Percentiles rank a stretch among this genome's conserved stretches.
Conservation (phyloP, 2,113 vertebrate species). For the Eulacestoma nigropectus region DNA sequence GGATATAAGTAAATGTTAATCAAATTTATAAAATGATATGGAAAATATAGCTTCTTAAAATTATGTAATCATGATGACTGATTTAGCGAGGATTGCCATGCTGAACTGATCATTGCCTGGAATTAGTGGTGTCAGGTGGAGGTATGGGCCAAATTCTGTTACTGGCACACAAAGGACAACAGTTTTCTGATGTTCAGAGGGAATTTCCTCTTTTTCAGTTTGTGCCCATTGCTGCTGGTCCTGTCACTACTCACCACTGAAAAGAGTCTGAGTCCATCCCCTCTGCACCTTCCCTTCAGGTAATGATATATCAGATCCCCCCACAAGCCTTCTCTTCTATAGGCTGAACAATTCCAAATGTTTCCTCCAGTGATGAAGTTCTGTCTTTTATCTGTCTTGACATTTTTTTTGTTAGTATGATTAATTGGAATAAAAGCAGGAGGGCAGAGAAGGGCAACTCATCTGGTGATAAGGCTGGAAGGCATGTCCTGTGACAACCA, state of each 20-base stretch:
- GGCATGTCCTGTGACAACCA: neutral
- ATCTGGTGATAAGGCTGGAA: neutral
- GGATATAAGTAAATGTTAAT: neutral
- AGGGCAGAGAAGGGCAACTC: neutral
- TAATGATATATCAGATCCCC: neutral
- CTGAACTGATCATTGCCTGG: neutral
- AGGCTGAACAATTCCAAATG: neutral
- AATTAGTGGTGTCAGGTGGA: neutral
- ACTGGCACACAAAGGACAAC: neutral
- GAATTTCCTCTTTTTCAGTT: neutral
- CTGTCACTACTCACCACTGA: neutral
- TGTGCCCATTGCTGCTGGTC: neutral
- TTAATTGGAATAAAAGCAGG: neutral
- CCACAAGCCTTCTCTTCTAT: neutral
- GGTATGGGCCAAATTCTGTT: neutral
- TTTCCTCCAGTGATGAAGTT: neutral
- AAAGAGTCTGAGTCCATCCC: neutral
- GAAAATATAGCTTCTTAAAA: neutral
- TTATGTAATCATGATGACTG: neutral
- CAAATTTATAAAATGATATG: neutral
- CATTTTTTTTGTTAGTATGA: neutral
- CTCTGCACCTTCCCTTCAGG: neutral
- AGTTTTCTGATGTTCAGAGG: neutral
- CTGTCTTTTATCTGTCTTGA: neutral
- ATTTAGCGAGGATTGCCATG: neutral